Base-by-base conservation (phyloP, 92 coral and sea anemone species). In the Metridium senile region DNA sequence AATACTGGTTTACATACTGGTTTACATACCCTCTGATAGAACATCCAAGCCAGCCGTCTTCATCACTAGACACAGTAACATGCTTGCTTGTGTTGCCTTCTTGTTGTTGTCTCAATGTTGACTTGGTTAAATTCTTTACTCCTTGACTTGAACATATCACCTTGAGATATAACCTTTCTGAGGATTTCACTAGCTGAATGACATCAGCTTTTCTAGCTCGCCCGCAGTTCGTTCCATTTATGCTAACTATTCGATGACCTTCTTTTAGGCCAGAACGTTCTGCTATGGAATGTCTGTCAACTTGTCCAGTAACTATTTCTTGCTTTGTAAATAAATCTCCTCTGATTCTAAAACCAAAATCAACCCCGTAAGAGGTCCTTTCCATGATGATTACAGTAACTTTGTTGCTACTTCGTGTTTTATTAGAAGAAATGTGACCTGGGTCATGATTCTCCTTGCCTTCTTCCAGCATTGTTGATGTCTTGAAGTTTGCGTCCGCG, bases 21-120 rank as follows among this genome's bases (percentile, higher is more conserved):
- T 31, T 23, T 28, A 79, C 91, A 11, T 78, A 90, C 94, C 94
- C 94, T 52, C 91, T 72, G 20, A 90, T 80, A 31, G 86, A 82
- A 63, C 89, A 90, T 4, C 94, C 94, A 26, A 90, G 67, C 94
- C 94, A 87, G 9, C 91, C 94, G 86, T 76, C 84, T 18, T 39
- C 72, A 23, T 61, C 78, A 6, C 89, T 49, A 66, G n/a, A 51
- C 11, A 90, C 52, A 6, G 53, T 51, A 11, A 90, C 77, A 34
- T 66, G 65, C 32, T 67, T 80, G 33, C 61, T 27, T 32, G 65
- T 32, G 10, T 33, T 13, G 23, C 58, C 63, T 33, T 26, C 53
- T 68, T 57, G 61, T 52, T 49, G 28, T 71, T 21, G 62, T 16
- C 33, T 26, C 76, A 11, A 54, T 20, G 1, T 9, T 17, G 11